These are phyloP conservation scores for Noctua comes DNA, from an alignment of 2,888 invertebrate genomes.

Conservation along the genomic window DNA sequence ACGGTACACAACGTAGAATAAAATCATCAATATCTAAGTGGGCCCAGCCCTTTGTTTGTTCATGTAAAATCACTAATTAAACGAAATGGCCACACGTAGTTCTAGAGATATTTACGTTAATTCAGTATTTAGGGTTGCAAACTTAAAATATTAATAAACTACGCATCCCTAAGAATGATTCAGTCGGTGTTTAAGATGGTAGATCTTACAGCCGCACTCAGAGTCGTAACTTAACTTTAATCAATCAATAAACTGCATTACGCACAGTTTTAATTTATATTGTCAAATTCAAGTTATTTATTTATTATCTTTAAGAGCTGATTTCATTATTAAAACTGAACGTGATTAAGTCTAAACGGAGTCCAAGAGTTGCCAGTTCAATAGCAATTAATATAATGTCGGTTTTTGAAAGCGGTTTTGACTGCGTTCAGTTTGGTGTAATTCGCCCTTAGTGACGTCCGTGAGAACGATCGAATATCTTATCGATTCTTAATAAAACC, in stretches of 20 bases:
- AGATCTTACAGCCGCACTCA: constrained; percentile 5
- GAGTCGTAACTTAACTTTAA: not conserved
- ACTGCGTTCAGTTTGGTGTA: not conserved
- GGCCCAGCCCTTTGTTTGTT: constrained; percentile 69
- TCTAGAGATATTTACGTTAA: constrained; percentile 12
- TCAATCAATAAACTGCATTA: not conserved
- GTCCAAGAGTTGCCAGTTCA: not conserved
- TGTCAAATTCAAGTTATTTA: not conserved
- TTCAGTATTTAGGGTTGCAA: constrained; percentile 2
- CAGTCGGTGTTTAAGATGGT: constrained; percentile 44
- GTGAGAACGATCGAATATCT: constrained; percentile 14
- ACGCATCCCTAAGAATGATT: constrained; percentile 41
- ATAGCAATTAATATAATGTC: not conserved
- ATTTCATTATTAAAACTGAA: not conserved
- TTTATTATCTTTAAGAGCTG: not conserved
- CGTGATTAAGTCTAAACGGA: not conserved
- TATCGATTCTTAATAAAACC: not conserved
- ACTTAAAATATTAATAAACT: constrained; percentile 47
- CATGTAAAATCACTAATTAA: constrained; percentile 66
- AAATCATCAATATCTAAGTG: constrained; percentile 64
- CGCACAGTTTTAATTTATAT: not conserved
- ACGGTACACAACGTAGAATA: constrained; percentile 47
- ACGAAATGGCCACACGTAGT: constrained; percentile 27
- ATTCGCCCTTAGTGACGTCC: not conserved
- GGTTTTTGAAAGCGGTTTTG: not conserved